phyloP scores from a whole-genome alignment of 2,888 invertebrate species.

The Campaea margaritaria region DNA sequence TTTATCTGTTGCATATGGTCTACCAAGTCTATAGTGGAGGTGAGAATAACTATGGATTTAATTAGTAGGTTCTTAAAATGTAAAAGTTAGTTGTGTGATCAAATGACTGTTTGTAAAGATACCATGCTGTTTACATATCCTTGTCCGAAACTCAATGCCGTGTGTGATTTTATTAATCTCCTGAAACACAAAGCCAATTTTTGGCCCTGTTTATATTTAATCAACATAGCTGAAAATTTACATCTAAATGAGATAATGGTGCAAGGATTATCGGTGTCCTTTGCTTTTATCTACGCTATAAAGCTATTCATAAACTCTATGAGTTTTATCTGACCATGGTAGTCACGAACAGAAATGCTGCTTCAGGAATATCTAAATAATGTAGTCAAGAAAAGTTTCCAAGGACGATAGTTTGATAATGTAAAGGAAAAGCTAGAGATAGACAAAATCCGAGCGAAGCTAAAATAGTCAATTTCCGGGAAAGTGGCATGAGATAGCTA shows the following conservation, averaged over 20 bases:
- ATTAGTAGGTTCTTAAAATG: no score
- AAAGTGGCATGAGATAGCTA: background rate
- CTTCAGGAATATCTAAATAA: background rate
- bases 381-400: slow-evolving; percentile 11
- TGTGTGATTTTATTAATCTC: no score
- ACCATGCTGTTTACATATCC: background rate
- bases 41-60: slow-evolving; percentile 44
- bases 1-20: slow-evolving; percentile 89
- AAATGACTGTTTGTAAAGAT: background rate
- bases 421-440: slow-evolving; percentile 16
- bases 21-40: slow-evolving; percentile 90
- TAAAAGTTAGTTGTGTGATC: no score
- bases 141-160: no score
- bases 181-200: no score
- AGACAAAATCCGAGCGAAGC: background rate
- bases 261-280: background rate
- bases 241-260: background rate
- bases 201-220: no score
- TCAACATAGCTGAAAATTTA: no score
- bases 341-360: background rate
- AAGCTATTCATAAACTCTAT: background rate
- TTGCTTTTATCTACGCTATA: background rate
- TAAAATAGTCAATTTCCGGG: background rate
- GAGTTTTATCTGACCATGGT: slow-evolving; percentile 1
- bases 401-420: slow-evolving; percentile 26